These are phyloP conservation scores for Beris chalybata DNA, from an alignment of 2,888 invertebrate genomes.

Conservation along the genomic window DNA sequence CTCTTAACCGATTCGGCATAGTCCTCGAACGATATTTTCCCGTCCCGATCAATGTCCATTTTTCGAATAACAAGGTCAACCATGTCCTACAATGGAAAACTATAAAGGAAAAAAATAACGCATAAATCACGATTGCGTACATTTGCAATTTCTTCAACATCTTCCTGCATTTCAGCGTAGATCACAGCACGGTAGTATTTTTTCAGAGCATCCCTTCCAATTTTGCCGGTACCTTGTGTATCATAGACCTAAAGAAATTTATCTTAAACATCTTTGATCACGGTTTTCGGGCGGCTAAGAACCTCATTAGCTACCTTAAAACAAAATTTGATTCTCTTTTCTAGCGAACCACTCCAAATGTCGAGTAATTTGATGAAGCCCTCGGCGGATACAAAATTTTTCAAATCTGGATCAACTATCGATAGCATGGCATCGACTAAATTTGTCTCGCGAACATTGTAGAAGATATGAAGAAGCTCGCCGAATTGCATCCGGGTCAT, in stretches of 20 bases:
- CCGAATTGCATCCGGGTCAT: slow-evolving; percentile 63
- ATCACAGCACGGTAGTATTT: slow-evolving; percentile 55
- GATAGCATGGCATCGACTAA: slow-evolving; percentile 67
- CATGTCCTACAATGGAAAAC: slow-evolving; percentile 59
- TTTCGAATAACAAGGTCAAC: slow-evolving; percentile 72
- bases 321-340: slow-evolving; percentile 69
- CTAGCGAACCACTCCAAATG: slow-evolving; percentile 68
- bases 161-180: slow-evolving; percentile 65
- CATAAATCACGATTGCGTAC: slow-evolving; percentile 39
- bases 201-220: slow-evolving; percentile 71
- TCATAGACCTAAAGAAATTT: slow-evolving; percentile 60
- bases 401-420: slow-evolving; percentile 61
- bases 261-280: no score
- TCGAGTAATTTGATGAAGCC: slow-evolving; percentile 72
- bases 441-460: slow-evolving; percentile 72
- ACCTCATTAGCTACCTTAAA: slow-evolving; percentile 58
- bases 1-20: slow-evolving; percentile 64
- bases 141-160: slow-evolving; percentile 65
- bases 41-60: slow-evolving; percentile 75
- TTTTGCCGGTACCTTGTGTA: slow-evolving; percentile 65
- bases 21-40: slow-evolving; percentile 70
- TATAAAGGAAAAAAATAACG: background rate
- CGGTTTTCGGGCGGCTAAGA: background rate
- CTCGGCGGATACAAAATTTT: slow-evolving; percentile 52
- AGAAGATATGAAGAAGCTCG: slow-evolving; percentile 64